Evolutionary conservation across 2,888 invertebrate genomes (phyloP).

Genomic region (Schrankia costaestrigalis): DNA sequence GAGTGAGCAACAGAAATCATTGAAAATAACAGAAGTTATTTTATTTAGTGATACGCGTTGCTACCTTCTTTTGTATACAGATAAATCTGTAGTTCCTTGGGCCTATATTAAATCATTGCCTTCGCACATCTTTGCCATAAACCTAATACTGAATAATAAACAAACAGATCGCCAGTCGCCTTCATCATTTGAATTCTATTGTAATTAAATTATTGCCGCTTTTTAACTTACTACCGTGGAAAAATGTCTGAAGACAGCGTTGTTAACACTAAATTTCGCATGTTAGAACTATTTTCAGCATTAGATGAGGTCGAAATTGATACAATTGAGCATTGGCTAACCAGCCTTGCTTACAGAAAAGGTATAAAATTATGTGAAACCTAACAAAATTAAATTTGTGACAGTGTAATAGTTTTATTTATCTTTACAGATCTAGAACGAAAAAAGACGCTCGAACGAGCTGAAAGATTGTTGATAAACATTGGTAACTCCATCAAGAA

Average conservation of each 20-base stretch:
- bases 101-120: too few species aligned
- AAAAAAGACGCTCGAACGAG: constrained; percentile 42
- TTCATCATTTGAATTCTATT: too few species aligned
- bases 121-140: too few species aligned
- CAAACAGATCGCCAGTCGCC: too few species aligned
- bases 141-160: too few species aligned
- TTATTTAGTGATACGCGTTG: too few species aligned
- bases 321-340: constrained; percentile 62
- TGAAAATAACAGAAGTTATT: too few species aligned
- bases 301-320: constrained; percentile 53
- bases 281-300: constrained; percentile 54
- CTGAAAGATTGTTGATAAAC: constrained; percentile 51
- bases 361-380: constrained; percentile 34
- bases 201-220: too few species aligned
- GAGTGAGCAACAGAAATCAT: too few species aligned
- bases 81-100: too few species aligned
- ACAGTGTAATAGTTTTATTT: constrained; percentile 2
- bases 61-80: too few species aligned
- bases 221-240: too few species aligned
- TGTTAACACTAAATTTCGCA: constrained; percentile 44
- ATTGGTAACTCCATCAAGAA: constrained; percentile 59
- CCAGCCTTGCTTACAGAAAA: constrained; percentile 56
- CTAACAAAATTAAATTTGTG: not conserved
- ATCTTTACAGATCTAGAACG: constrained; percentile 52
- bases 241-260: constrained; percentile 46